These are phyloP conservation scores for Heliconius hewitsoni DNA, from an alignment of 1,140 invertebrate species.

Conservation along the genomic window DNA sequence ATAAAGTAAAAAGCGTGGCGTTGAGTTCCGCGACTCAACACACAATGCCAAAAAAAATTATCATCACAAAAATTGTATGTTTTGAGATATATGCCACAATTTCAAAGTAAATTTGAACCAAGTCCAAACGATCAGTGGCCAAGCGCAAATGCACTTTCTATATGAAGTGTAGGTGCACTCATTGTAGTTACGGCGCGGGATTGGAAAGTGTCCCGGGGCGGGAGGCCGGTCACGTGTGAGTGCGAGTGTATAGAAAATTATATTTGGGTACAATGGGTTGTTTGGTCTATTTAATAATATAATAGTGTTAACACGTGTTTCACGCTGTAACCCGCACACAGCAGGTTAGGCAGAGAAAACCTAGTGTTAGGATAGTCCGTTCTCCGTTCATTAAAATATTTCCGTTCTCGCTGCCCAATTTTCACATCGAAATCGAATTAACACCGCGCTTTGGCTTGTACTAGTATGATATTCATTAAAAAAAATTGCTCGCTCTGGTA, in stretches of 20 bases:
- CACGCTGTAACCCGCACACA: too few relatives aligned
- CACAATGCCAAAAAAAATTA: too few relatives aligned
- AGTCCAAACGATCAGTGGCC: slow-evolving; percentile 44
- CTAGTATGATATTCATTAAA: too few relatives aligned
- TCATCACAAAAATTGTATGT: not conserved
- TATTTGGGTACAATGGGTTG: not conserved
- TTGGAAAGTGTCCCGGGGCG: slow-evolving; percentile 62
- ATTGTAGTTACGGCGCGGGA: slow-evolving; percentile 68
- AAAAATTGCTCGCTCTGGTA: too few relatives aligned
- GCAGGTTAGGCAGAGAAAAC: too few relatives aligned
- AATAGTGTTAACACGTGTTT: not conserved
- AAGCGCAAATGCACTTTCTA: slow-evolving; percentile 65
- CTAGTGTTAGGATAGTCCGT: too few relatives aligned
- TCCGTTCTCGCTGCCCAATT: too few relatives aligned
- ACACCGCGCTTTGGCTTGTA: too few relatives aligned
- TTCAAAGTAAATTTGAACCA: not conserved
- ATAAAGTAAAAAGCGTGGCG: too few relatives aligned
- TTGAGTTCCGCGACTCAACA: too few relatives aligned
- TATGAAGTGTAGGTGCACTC: slow-evolving; percentile 74
- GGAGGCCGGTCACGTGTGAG: slow-evolving; percentile 34
- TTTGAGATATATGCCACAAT: not conserved
- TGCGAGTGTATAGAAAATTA: slow-evolving; percentile 29
- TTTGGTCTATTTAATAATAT: not conserved
- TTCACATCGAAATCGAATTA: too few relatives aligned
- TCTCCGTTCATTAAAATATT: too few relatives aligned